Evolutionary conservation across 1,140 invertebrate genomes (phyloP).

Genomic region (Apis florea): DNA sequence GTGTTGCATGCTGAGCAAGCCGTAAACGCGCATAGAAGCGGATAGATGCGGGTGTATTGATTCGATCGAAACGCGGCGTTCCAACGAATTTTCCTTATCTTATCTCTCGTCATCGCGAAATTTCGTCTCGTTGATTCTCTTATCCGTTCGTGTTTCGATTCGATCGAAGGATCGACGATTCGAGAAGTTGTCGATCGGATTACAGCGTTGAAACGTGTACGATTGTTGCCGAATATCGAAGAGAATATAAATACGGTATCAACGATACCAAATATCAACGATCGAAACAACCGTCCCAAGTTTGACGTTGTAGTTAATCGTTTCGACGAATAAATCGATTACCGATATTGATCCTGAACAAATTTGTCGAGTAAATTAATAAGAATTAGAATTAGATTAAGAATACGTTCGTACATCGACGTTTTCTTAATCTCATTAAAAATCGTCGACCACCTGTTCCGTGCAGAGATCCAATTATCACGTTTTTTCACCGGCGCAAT

Average conservation of each 20-base stretch:
- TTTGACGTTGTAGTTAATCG: neutral
- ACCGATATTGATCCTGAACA: constrained; percentile 8
- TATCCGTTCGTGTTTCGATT: neutral
- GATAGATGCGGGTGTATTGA: neutral
- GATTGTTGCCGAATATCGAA: too few species aligned
- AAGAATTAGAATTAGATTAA: neutral
- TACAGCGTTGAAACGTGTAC: too few species aligned
- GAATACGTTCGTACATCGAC: neutral
- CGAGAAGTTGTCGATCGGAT: too few species aligned
- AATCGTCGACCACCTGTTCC: constrained; percentile 38
- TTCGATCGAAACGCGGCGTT: constrained; percentile 15
- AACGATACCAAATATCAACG: neutral
- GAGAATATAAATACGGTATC: too few species aligned
- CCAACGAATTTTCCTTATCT: neutral
- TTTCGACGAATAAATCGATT: too few species aligned
- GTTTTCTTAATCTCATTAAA: constrained; percentile 37
- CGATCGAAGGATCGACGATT: neutral
- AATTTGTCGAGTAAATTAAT: neutral
- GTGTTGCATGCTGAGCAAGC: constrained; percentile 13
- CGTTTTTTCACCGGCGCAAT: constrained; percentile 12
- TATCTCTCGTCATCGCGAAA: constrained; percentile 7
- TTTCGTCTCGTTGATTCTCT: neutral
- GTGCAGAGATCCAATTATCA: constrained; percentile 29
- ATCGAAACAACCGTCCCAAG: too few species aligned
- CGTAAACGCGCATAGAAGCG: neutral